Evolutionary conservation across 2,888 invertebrate species (phyloP), one percentile per base, ranked within the genome.

Genomic region (Pachycephus smyrnensis): DNA sequence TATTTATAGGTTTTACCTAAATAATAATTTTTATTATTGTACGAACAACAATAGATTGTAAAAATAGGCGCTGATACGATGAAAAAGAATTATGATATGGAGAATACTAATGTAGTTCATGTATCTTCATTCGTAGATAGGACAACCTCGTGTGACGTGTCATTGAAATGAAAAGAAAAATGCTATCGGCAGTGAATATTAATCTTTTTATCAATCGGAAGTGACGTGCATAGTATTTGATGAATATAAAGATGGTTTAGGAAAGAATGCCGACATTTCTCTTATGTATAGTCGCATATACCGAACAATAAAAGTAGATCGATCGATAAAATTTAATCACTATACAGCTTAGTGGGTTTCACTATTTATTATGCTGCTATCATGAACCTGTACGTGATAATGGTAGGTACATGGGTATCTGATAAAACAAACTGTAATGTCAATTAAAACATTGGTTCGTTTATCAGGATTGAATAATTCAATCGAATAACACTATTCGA

Each of bases 251-350:
- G 1, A 40, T 4, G 40, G 40, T 40, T 40, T 40, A 40, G 15
- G 40, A 6, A 55, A 0, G 23, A 55, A 55, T 55, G 23, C 15
- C 71, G 31, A 71, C 11, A 15, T 71, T 32, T 15, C 12, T 12
- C 31, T 71, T 55, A 33, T 12, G 33, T 73, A 37, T 30, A 35
- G 9, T 23, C 75, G 15, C 30, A 68, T 31, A 55, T 6, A 32
- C 71, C 31, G 69, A 75, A 69, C 75, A 78, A 78, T 78, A 78
- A 78, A 78, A 69, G 69, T 40, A n/a, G 30, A 35, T 30, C 73
- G 78, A 68, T 78, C 78, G 73, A 78, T 78, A 78, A 76, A 78
- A 75, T 78, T 78, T 78, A 78, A 78, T 78, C 78, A 78, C 76
- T 76, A 76, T 73, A n/a, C 71, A 73, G 68, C 36, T 73, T 71